Percentiles rank a stretch among this genome's conserved stretches.
Evolutionary conservation across 2,888 invertebrate genomes (phyloP).

Genomic region (Eledone cirrhosa): DNA sequence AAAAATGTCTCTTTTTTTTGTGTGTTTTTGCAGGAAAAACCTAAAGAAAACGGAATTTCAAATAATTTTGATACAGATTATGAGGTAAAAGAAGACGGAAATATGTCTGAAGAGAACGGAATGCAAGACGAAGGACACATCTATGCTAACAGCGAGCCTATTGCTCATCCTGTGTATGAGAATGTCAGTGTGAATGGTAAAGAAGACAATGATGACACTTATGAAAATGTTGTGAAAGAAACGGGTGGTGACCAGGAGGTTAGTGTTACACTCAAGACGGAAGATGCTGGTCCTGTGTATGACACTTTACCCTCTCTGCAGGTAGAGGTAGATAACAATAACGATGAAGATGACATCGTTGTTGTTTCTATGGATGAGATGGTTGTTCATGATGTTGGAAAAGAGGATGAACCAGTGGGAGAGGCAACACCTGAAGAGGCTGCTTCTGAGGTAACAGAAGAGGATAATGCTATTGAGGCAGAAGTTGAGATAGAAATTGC

Average conservation of each 20-base stretch:
- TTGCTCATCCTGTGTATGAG: slow-evolving; percentile 22
- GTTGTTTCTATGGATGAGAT: not conserved
- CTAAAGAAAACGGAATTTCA: slow-evolving; percentile 26
- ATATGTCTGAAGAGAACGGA: slow-evolving; percentile 10
- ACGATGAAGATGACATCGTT: not conserved
- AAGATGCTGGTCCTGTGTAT: not conserved
- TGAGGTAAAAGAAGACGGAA: not conserved
- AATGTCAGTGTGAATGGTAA: slow-evolving; percentile 17
- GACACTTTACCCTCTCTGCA: not conserved
- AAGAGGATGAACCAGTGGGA: not conserved
- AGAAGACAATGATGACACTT: not conserved
- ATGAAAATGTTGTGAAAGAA: slow-evolving; percentile 22
- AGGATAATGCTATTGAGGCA: not conserved
- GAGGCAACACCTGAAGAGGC: not conserved
- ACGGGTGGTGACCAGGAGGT: slow-evolving; percentile 2
- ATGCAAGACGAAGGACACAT: slow-evolving; percentile 4
- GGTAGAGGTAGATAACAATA: not conserved
- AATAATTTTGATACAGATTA: slow-evolving; percentile 20
- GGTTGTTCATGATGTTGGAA: not conserved
- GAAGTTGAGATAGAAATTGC: slow-evolving; percentile 5
- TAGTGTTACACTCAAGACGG: slow-evolving; percentile 14
- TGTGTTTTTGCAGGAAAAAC: slow-evolving; percentile 17
- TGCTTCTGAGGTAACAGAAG: not conserved
- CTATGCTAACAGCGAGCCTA: slow-evolving; percentile 9
- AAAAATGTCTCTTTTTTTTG: not conserved